phyloP scores from a whole-genome alignment of 1,140 invertebrate genomes.

The Glomeris maerens region DNA sequence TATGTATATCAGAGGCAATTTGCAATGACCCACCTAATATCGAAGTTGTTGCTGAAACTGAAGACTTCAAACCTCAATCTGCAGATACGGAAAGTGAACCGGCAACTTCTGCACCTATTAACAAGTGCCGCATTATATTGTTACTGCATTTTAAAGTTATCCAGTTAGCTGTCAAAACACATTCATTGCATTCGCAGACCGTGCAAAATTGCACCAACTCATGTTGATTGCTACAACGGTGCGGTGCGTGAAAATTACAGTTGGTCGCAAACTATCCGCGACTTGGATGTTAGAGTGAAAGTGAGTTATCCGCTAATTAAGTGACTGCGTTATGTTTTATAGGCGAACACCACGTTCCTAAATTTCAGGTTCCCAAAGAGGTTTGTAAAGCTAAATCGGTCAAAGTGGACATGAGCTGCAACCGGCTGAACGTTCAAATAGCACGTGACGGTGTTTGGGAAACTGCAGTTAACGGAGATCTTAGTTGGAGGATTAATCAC shows the following conservation, averaged over 20 bases:
- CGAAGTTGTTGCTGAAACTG: no score
- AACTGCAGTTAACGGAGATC: slow-evolving; percentile 44
- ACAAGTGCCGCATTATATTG: not conserved
- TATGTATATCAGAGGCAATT: no score
- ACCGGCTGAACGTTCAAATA: slow-evolving; percentile 35
- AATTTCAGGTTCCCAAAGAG: slow-evolving; percentile 38
- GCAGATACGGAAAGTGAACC: not conserved
- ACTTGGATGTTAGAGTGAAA: slow-evolving; percentile 53
- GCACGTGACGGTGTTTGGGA: slow-evolving; percentile 26
- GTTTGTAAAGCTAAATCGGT: slow-evolving; percentile 48
- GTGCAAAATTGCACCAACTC: slow-evolving; percentile 23
- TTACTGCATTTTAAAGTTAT: not conserved
- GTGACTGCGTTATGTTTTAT: no score
- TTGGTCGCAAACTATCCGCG: slow-evolving; percentile 68
- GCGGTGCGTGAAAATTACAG: slow-evolving; percentile 52
- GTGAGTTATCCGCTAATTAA: no score
- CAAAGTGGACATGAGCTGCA: slow-evolving; percentile 44
- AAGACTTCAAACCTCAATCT: slow-evolving; percentile 11
- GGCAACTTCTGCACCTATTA: not conserved
- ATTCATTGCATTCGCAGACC: slow-evolving; percentile 16
- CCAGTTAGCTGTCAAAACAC: not conserved
- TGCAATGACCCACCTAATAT: no score
- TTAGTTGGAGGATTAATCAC: slow-evolving; percentile 51
- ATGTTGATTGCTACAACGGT: slow-evolving; percentile 60
- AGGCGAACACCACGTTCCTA: no score